Conservation (phyloP, 1,140 invertebrate species). For the Pentalonia nigronervosa region DNA sequence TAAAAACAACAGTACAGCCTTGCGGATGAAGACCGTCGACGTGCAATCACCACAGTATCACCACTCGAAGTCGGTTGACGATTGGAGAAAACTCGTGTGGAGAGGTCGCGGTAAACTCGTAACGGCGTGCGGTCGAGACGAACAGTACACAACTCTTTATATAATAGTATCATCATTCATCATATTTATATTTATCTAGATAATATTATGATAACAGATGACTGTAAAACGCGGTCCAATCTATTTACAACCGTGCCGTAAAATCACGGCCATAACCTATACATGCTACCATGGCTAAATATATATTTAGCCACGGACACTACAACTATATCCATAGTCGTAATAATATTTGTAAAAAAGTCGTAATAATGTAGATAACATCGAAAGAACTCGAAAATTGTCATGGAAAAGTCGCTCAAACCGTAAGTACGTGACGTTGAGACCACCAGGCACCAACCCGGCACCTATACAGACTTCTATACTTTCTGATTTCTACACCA, state of each 20-base stretch:
- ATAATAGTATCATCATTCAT: too few relatives aligned
- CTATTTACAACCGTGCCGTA: too few relatives aligned
- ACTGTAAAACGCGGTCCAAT: neutral
- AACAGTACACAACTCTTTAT: neutral
- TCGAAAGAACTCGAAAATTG: neutral
- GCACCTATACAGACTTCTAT: neutral
- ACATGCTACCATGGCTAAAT: too few relatives aligned
- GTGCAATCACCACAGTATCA: neutral
- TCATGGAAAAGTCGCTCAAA: neutral
- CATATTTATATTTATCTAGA: neutral
- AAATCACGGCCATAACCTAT: too few relatives aligned
- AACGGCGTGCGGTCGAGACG: neutral
- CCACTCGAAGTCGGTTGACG: neutral
- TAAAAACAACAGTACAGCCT: constrained; percentile 30
- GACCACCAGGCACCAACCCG: too few relatives aligned
- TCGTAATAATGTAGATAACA: too few relatives aligned
- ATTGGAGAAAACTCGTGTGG: neutral
- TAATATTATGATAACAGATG: neutral
- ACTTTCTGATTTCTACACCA: neutral
- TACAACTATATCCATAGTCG: too few relatives aligned
- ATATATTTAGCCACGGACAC: too few relatives aligned
- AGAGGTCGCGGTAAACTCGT: neutral
- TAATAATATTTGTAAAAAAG: too few relatives aligned
- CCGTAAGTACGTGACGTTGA: neutral
- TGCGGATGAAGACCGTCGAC: neutral